Percentiles rank a stretch among this genome's conserved stretches.
These are phyloP conservation scores for Pao palembangensis DNA, from an alignment of 2,113 vertebrate genomes.

Conservation along the genomic window DNA sequence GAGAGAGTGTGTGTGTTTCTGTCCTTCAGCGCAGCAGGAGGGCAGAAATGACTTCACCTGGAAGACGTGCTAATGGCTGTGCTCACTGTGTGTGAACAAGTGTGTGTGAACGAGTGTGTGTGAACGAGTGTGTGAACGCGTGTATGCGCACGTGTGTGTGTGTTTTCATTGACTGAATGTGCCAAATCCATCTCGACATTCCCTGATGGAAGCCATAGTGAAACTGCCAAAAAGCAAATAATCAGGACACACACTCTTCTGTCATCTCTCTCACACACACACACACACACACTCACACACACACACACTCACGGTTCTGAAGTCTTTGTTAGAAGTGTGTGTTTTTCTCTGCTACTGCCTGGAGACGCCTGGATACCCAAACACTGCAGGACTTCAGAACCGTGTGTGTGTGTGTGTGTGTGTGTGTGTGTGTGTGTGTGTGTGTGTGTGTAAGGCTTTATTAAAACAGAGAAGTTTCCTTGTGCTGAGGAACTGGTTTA, in stretches of 20 bases:
- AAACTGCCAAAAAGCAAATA: constrained; percentile 56
- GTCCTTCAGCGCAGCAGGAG: constrained; percentile 63
- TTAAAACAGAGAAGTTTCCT: neutral
- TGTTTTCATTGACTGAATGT: constrained; percentile 50
- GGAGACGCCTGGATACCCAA: constrained; percentile 32
- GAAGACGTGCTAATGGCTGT: constrained; percentile 61
- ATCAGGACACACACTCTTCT: constrained; percentile 36
- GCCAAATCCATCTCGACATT: constrained; percentile 54
- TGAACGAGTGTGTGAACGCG: neutral
- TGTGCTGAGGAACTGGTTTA: too few species aligned
- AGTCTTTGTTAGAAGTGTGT: too few species aligned
- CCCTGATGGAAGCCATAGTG: constrained; percentile 59
- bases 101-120: neutral
- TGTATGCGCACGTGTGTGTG: constrained; percentile 15
- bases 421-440: constrained; percentile 5
- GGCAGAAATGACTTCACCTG: constrained; percentile 49
- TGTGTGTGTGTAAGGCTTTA: constrained; percentile 3
- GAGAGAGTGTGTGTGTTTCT: constrained; percentile 20
- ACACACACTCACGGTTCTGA: too few species aligned
- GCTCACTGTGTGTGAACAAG: too few species aligned
- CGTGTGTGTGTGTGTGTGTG: constrained; percentile 3
- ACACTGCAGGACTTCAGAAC: constrained; percentile 29
- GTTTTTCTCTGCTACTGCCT: constrained; percentile 1
- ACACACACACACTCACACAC: too few species aligned
- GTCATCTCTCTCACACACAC: too few species aligned